Evolutionary conservation across 2,113 vertebrate genomes (phyloP), one percentile per base, ranked within the genome.

Genomic region (Macrotus californicus): DNA sequence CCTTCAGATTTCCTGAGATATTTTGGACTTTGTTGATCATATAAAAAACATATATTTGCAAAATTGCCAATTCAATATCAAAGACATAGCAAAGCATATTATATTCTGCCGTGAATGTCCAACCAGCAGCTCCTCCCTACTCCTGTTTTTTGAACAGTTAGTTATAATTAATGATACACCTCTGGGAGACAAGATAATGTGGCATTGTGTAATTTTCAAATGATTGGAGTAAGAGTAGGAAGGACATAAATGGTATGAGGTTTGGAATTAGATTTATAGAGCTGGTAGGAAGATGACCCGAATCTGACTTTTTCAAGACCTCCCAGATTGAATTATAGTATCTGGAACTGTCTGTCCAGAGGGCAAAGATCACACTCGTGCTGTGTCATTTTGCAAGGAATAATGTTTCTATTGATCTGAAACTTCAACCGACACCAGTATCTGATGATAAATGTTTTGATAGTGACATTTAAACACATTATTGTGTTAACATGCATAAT

Each of bases 1-100:
- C 31, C 46, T 81, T 67, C 77, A 81, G 48, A 76, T 67, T 88
- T 84, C 76, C 75, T 86, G 73, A 72, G 41, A 75, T 66, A 73
- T 52, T 88, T 70, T 79, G 18, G 24, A 9, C 75, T 80, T 14
- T 26, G 22, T 48, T 48, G 34, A 70, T 83, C 24, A 34, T 50
- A 52, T 34, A 8, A 59, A 34, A 82, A 79, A 59, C 21, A 46
- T 14, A 13, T 46, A 36, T 46, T 52, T 83, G 70, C 3, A 1
- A 95, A 94, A 87, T 26, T 72, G 29, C 64, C 77, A 41, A 19
- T 24, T 16, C 1, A 0, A 48, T 52, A 66, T 52, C 69, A 79
- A 89, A 94, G 92, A 39, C 86, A 10, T 15, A 15, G 52, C 1
- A 0, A 70, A 7, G 0, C 9, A 11, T 26, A 39, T 3, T 72